Percentiles rank a stretch among this genome's conserved stretches.
Evolutionary conservation across 2,113 vertebrate genomes (phyloP).

Genomic region (Lathamus discolor): DNA sequence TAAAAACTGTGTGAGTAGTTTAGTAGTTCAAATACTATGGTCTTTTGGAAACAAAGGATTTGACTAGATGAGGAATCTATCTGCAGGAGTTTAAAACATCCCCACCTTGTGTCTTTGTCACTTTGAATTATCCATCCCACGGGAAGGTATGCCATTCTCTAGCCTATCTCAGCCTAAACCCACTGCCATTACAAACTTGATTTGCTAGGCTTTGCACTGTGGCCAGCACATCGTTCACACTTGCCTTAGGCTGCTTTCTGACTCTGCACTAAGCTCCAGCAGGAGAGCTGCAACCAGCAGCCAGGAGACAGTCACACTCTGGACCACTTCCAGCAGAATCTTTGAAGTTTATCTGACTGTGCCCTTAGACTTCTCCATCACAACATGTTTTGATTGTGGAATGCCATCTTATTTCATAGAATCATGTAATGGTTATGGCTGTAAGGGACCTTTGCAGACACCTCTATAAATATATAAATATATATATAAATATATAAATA

Average conservation of each 20-base stretch:
- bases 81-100: background rate
- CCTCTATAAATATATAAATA: background rate
- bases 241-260: background rate
- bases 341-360: background rate
- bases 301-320: background rate
- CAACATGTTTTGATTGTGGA: background rate
- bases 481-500: background rate
- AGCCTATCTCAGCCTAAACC: background rate
- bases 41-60: background rate
- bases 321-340: background rate
- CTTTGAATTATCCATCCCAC: background rate
- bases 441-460: background rate
- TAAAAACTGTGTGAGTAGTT: background rate
- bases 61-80: background rate
- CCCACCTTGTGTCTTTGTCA: background rate
- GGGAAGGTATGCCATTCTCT: background rate
- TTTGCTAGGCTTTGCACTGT: too few relatives aligned
- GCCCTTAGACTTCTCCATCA: background rate
- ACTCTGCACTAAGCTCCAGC: background rate
- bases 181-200: too few relatives aligned
- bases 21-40: background rate
- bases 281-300: background rate
- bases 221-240: fast-evolving
- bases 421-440: background rate
- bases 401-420: background rate